phyloP scores from a whole-genome alignment of 2,888 invertebrate genomes.

The Ariolimax columbianus region DNA sequence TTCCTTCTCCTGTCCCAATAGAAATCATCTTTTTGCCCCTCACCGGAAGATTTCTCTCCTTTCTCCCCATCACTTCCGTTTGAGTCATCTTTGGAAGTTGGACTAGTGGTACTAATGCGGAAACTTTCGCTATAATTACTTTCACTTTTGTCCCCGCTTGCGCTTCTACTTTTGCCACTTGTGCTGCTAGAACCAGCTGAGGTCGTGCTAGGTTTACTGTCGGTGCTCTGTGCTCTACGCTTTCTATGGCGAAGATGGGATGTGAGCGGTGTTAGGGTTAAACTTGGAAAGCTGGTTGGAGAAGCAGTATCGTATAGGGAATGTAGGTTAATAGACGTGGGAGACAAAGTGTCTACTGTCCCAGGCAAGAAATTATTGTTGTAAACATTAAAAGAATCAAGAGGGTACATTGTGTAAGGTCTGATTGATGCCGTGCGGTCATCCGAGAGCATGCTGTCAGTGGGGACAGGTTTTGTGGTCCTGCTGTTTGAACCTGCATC shows the following conservation, averaged over 20 bases:
- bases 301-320: constrained; percentile 59
- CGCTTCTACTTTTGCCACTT: neutral
- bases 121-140: neutral
- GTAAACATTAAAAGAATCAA: constrained; percentile 61
- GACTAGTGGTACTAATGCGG: neutral
- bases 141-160: neutral
- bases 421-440: constrained; percentile 23
- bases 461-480: neutral
- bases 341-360: constrained; percentile 40
- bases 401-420: constrained; percentile 68
- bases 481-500: neutral
- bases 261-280: constrained; percentile 67
- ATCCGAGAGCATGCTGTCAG: neutral
- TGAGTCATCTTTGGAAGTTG: neutral
- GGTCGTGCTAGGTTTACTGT: constrained; percentile 1
- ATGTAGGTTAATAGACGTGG: constrained; percentile 51
- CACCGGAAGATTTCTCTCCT: constrained; percentile 46
- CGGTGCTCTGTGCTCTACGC: constrained; percentile 64
- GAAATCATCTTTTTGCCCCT: constrained; percentile 68
- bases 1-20: constrained; percentile 72
- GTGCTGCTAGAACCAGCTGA: neutral
- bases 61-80: neutral
- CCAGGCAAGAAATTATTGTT: constrained; percentile 55
- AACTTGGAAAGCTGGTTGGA: constrained; percentile 59
- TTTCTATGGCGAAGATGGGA: constrained; percentile 70